A percentile compares a stretch with the other conserved stretches of the same genome.
phyloP scores from a whole-genome alignment of 2,113 vertebrate species.

The Amazona guildingii region DNA sequence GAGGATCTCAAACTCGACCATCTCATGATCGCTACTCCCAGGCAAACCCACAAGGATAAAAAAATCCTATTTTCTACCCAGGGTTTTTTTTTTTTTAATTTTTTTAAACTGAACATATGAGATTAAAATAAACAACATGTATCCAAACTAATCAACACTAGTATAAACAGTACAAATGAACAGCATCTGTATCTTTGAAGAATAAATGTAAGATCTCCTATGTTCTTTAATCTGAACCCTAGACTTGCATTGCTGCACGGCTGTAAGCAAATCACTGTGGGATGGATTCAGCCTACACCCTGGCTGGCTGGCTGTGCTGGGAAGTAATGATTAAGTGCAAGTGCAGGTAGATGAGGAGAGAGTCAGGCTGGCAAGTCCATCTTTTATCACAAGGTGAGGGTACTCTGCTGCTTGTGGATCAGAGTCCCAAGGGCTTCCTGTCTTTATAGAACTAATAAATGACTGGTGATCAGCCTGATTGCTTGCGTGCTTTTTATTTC shows the following conservation, averaged over 20 bases:
- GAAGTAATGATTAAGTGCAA: not conserved
- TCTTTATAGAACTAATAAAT: conserved; percentile 46
- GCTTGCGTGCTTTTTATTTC: not conserved
- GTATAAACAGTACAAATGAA: not conserved
- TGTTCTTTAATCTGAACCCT: not conserved
- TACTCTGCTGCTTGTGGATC: not conserved
- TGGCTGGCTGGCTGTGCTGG: not conserved
- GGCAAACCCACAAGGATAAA: not conserved
- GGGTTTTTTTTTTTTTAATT: not conserved
- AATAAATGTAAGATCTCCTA: not conserved
- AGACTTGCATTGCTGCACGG: not conserved
- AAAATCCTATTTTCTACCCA: not conserved
- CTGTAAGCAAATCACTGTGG: not conserved
- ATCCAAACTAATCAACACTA: not conserved
- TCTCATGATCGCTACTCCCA: too few relatives aligned
- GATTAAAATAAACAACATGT: not conserved
- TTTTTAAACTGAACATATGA: not conserved
- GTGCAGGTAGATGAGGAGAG: not conserved
- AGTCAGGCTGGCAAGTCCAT: not conserved
- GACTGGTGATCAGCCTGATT: not conserved
- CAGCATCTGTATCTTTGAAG: not conserved
- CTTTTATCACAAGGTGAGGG: not conserved
- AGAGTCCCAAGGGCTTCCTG: not conserved
- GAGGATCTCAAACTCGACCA: too few relatives aligned
- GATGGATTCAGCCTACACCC: not conserved